Evolutionary conservation across 1,140 invertebrate species (phyloP).

Genomic region (Cheumatopsyche charites): DNA sequence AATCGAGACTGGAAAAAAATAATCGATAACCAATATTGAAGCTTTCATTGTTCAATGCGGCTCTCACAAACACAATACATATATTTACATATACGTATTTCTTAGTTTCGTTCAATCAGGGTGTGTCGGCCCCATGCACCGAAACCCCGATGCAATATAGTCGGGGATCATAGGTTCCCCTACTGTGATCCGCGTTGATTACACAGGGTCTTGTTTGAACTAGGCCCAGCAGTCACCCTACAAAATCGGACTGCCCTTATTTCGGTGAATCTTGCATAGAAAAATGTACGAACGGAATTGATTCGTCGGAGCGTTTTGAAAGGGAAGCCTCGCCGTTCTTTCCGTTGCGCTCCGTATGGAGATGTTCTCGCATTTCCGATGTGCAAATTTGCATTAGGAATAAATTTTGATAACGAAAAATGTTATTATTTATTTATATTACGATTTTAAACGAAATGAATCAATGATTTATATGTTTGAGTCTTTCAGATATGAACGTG

Average conservation of each 20-base stretch:
- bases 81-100: conserved; percentile 39
- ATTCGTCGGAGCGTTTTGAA: too few species aligned
- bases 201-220: conserved; percentile 34
- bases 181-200: conserved; percentile 24
- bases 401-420: too few species aligned
- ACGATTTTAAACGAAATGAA: too few species aligned
- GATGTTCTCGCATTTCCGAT: too few species aligned
- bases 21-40: conserved; percentile 12
- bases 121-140: conserved; percentile 1
- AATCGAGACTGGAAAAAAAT: not conserved
- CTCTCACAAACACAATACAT: not conserved
- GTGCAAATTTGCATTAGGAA: too few species aligned
- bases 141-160: conserved; percentile 18
- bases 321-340: too few species aligned
- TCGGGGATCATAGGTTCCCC: conserved; percentile 29
- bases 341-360: too few species aligned
- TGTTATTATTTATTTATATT: too few species aligned
- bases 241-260: not conserved
- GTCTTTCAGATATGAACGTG: too few species aligned
- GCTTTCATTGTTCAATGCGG: conserved; percentile 24
- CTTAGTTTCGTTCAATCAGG: conserved; percentile 27
- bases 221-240: not conserved
- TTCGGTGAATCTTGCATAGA: not conserved
- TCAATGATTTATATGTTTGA: too few species aligned
- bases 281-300: not conserved